Conservation (phyloP, 2,797 vertebrate species). For the Syngnathus rostellatus region DNA sequence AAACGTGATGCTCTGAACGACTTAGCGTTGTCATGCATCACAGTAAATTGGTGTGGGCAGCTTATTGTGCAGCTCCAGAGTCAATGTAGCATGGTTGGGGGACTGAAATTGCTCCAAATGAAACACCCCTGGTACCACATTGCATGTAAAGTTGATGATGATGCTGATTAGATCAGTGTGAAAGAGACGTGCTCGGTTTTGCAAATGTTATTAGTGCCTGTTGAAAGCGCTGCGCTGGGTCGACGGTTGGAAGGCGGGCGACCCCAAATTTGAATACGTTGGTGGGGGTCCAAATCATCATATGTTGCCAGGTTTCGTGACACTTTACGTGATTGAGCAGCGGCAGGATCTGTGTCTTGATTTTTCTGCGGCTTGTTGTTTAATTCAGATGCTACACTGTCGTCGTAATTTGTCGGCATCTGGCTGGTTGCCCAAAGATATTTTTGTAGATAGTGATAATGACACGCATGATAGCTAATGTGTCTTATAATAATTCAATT, state of each 20-base stretch:
- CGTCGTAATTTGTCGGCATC: background rate
- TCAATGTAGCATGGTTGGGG: conserved; percentile 49
- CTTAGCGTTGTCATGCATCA: conserved; percentile 61
- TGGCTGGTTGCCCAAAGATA: background rate
- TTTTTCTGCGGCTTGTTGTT: background rate
- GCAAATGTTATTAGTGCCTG: conserved; percentile 44
- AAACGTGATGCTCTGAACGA: conserved; percentile 41
- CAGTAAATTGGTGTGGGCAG: conserved; percentile 55
- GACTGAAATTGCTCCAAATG: conserved; percentile 55
- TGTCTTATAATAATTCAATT: no score
- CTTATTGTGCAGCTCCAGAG: conserved; percentile 58
- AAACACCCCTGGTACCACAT: conserved; percentile 48
- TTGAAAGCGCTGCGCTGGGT: conserved; percentile 46
- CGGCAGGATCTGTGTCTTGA: background rate
- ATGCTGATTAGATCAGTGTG: conserved; percentile 65
- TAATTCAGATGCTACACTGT: no score
- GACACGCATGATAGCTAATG: no score
- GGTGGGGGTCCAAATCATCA: background rate
- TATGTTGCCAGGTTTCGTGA: background rate
- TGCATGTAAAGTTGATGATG: conserved; percentile 63
- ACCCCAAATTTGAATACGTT: background rate
- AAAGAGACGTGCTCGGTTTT: conserved; percentile 47
- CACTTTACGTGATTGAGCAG: background rate
- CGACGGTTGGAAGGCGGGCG: conserved; percentile 52
- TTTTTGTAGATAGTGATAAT: background rate